phyloP scores from a whole-genome alignment of 2,888 invertebrate species.

The Laspeyria flexula region DNA sequence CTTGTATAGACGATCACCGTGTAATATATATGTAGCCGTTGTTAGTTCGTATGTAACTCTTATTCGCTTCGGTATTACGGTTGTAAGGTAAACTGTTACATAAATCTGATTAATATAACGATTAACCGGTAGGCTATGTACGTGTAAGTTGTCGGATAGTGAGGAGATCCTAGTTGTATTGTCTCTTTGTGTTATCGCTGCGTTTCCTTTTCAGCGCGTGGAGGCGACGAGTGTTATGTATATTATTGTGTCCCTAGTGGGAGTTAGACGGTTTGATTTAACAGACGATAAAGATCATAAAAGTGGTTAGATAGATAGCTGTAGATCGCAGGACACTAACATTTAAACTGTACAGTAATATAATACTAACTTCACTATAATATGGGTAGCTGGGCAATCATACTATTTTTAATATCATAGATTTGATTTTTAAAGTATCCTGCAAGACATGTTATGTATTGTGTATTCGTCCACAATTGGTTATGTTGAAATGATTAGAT shows the following conservation, averaged over 20 bases:
- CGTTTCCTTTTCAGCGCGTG: constrained; percentile 55
- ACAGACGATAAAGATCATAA: constrained; percentile 54
- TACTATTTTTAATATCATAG: constrained; percentile 80
- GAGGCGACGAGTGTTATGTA: constrained; percentile 54
- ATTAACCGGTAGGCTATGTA: constrained; percentile 72
- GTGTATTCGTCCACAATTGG: constrained; percentile 67
- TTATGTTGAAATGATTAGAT: constrained; percentile 59
- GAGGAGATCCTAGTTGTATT: constrained; percentile 64
- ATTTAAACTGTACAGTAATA: constrained; percentile 80
- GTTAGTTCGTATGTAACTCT: constrained; percentile 69
- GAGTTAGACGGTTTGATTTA: constrained; percentile 54
- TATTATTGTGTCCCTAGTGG: constrained; percentile 59
- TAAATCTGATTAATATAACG: constrained; percentile 83
- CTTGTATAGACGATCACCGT: constrained; percentile 37
- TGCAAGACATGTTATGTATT: constrained; percentile 71
- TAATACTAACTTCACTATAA: constrained; percentile 80
- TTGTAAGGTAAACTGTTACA: constrained; percentile 80
- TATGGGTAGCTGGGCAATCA: constrained; percentile 85
- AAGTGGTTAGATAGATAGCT: constrained; percentile 70
- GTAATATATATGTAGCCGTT: constrained; percentile 61
- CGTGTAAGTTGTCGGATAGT: constrained; percentile 72
- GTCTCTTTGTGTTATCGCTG: constrained; percentile 58
- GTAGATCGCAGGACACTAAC: constrained; percentile 74
- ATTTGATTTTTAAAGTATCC: constrained; percentile 67
- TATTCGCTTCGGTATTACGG: constrained; percentile 78